These are phyloP conservation scores for Hyppa rectilinea DNA, from an alignment of 2,888 invertebrate genomes.

Conservation along the genomic window DNA sequence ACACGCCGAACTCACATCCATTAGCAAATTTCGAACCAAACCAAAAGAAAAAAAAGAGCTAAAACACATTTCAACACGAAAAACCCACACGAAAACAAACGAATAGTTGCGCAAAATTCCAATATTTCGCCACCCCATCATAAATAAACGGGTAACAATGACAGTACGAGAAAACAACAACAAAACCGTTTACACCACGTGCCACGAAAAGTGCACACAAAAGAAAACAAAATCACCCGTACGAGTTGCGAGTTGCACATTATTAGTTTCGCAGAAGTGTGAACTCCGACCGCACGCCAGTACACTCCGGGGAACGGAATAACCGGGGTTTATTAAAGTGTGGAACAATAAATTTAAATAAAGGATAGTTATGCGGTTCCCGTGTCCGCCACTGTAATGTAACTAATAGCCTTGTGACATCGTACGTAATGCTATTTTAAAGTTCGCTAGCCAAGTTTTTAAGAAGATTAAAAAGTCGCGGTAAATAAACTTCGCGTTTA, in stretches of 20 bases:
- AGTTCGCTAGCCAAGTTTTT: conserved; percentile 51
- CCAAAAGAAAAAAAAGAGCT: conserved; percentile 6
- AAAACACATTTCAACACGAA: conserved; percentile 35
- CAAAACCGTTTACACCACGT: conserved; percentile 71
- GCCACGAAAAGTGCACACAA: conserved; percentile 70
- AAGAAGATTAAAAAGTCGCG: conserved; percentile 47
- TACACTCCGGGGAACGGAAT: conserved; percentile 75
- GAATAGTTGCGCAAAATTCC: conserved; percentile 53
- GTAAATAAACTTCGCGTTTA: conserved; percentile 45
- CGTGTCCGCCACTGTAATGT: conserved; percentile 82
- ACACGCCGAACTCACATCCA: conserved; percentile 29
- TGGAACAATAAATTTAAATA: conserved; percentile 88
- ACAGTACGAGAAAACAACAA: conserved; percentile 63
- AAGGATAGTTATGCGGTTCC: conserved; percentile 87
- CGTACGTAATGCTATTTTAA: conserved; percentile 59
- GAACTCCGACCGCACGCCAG: conserved; percentile 69
- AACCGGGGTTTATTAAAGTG: conserved; percentile 83
- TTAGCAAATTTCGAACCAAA: conserved; percentile 35
- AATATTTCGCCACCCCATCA: conserved; percentile 62
- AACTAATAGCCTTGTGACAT: conserved; percentile 74
- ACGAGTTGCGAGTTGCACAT: conserved; percentile 72
- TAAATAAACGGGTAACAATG: conserved; percentile 65
- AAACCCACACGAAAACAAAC: conserved; percentile 30
- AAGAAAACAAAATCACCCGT: conserved; percentile 63
- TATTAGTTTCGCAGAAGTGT: conserved; percentile 77